Conservation (phyloP, 2,888 invertebrate genomes). For the Tillus elongatus region DNA sequence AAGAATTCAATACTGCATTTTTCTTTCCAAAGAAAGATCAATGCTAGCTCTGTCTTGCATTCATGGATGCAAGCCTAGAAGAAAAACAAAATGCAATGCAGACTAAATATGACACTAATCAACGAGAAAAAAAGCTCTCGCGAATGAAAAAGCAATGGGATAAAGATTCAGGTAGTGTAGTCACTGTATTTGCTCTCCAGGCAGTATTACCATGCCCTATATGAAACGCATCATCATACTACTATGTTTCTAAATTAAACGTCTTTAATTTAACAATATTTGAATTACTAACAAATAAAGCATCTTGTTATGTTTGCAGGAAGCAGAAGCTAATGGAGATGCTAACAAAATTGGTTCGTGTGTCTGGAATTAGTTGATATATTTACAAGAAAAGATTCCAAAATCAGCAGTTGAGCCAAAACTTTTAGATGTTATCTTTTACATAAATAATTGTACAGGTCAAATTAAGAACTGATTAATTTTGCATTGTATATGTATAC, state of each 20-base stretch:
- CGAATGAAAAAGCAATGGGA: not conserved
- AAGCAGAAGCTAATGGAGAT: not conserved
- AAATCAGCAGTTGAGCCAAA: not conserved
- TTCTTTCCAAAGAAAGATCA: slow-evolving; percentile 17
- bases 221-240: not conserved
- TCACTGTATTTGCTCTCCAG: not conserved
- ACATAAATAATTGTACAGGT: not conserved
- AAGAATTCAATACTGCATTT: slow-evolving; percentile 20
- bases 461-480: not conserved
- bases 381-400: not conserved
- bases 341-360: not conserved
- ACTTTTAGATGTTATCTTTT: slow-evolving; percentile 2
- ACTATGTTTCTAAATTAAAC: not conserved
- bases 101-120: not conserved
- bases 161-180: not conserved
- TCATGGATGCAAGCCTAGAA: slow-evolving; percentile 10
- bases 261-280: not conserved
- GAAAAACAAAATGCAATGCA: slow-evolving; percentile 1
- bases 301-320: not conserved
- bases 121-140: not conserved
- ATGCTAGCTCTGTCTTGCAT: slow-evolving; percentile 14
- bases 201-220: not conserved
- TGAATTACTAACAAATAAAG: not conserved
- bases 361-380: not conserved
- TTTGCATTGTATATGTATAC: not conserved